These are phyloP conservation scores for Calameuta idolon DNA, from an alignment of 2,888 invertebrate species.

Conservation along the genomic window DNA sequence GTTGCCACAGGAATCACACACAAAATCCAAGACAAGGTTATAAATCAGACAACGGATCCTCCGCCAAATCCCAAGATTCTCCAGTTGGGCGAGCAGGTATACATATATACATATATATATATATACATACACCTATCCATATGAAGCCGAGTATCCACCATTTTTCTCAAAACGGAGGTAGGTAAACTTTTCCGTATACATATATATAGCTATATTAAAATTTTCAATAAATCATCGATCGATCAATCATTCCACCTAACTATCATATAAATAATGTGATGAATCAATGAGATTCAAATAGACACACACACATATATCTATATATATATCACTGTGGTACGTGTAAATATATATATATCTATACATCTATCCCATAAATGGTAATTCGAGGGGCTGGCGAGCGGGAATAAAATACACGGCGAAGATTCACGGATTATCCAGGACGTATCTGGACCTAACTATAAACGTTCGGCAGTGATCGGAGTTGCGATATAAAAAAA, in stretches of 20 bases:
- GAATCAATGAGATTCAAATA: slow-evolving; percentile 8
- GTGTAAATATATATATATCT: not conserved
- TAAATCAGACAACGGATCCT: not conserved
- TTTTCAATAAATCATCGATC: not conserved
- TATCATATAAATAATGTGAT: slow-evolving; percentile 2
- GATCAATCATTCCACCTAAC: slow-evolving; percentile 4
- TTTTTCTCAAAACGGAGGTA: not conserved
- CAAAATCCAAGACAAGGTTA: not conserved
- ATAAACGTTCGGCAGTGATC: not conserved
- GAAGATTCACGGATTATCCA: not conserved
- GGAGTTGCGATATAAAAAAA: not conserved
- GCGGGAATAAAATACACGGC: not conserved
- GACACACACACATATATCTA: slow-evolving; percentile 11
- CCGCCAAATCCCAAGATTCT: not conserved
- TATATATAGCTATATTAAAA: not conserved
- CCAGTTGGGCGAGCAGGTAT: not conserved
- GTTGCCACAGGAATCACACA: not conserved
- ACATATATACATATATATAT: not conserved
- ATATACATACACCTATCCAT: not conserved
- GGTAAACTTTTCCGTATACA: not conserved
- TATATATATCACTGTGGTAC: slow-evolving; percentile 14
- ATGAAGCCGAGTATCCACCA: not conserved
- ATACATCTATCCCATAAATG: slow-evolving; percentile 12
- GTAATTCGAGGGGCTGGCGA: slow-evolving; percentile 1
- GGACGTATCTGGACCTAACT: not conserved